phyloP scores from a whole-genome alignment of 2,888 invertebrate genomes.

The Polyommatus icarus region DNA sequence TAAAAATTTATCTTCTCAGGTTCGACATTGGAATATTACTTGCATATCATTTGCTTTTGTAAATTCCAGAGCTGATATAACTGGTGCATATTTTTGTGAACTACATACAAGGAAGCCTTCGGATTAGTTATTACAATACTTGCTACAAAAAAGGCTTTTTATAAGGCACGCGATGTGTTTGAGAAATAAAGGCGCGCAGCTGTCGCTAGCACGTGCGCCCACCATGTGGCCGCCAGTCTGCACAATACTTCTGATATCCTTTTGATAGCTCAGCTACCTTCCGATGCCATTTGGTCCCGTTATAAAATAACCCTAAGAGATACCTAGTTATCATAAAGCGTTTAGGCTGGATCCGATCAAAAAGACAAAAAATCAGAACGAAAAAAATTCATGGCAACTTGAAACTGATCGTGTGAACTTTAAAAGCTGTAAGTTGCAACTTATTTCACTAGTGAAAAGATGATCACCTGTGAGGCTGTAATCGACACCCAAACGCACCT shows the following conservation, averaged over 20 bases:
- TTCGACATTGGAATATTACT: too few species aligned
- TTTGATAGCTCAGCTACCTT: slow-evolving; percentile 14
- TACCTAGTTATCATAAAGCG: background rate
- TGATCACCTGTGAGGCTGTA: background rate
- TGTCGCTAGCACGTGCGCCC: slow-evolving; percentile 50
- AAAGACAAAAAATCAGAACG: background rate
- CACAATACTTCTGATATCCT: slow-evolving; percentile 24
- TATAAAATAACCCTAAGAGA: background rate
- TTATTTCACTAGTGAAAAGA: background rate
- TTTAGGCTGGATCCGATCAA: background rate
- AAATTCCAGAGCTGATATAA: background rate
- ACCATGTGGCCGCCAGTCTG: slow-evolving; percentile 34
- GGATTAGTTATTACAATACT: background rate
- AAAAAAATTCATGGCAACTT: background rate
- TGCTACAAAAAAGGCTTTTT: background rate
- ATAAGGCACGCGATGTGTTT: slow-evolving; percentile 23
- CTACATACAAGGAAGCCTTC: background rate
- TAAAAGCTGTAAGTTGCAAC: slow-evolving; percentile 1
- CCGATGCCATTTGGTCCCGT: background rate
- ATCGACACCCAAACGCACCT: background rate
- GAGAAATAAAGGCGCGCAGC: slow-evolving; percentile 42
- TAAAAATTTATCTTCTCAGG: background rate
- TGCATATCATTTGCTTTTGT: too few species aligned
- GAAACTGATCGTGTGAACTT: background rate
- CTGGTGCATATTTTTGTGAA: background rate